Percentiles rank a stretch among this genome's conserved stretches.
Conservation (phyloP, 1,140 invertebrate genomes). For the Aphelenchoides fujianensis region DNA sequence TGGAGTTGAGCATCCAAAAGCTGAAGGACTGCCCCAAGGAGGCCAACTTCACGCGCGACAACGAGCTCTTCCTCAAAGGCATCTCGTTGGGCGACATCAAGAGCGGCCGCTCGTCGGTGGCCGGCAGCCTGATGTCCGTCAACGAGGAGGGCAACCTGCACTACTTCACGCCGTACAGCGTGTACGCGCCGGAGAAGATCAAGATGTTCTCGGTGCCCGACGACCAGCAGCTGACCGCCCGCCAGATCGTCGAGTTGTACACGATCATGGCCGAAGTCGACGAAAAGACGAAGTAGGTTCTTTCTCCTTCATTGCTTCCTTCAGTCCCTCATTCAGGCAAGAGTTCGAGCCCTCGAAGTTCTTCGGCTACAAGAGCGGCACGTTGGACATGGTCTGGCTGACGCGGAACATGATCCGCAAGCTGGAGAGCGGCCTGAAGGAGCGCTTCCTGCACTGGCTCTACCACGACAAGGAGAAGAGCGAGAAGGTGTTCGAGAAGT, state of each 20-base stretch:
- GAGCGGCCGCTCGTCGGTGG: background rate
- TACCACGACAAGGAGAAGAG: slow-evolving; percentile 54
- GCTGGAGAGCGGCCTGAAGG: slow-evolving; percentile 54
- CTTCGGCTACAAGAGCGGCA: slow-evolving; percentile 47
- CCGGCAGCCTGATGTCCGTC: slow-evolving; percentile 11
- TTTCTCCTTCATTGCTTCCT: slow-evolving; percentile 18
- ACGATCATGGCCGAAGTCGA: slow-evolving; percentile 52
- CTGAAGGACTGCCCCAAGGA: slow-evolving; percentile 37
- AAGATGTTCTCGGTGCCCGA: slow-evolving; percentile 61
- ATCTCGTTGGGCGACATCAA: slow-evolving; percentile 4
- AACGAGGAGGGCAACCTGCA: slow-evolving; percentile 26
- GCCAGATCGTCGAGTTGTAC: slow-evolving; percentile 57
- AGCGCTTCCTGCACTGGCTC: slow-evolving; percentile 56
- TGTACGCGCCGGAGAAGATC: slow-evolving; percentile 60
- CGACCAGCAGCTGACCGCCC: slow-evolving; percentile 59
- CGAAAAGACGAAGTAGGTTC: slow-evolving; percentile 41
- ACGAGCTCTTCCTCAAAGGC: slow-evolving; percentile 16
- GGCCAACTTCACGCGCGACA: slow-evolving; percentile 31
- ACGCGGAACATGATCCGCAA: slow-evolving; percentile 42
- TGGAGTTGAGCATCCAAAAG: slow-evolving; percentile 52
- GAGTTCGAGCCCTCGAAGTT: slow-evolving; percentile 57
- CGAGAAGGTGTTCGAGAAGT: slow-evolving; percentile 39
- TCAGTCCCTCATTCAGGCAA: slow-evolving; percentile 35
- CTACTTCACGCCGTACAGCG: slow-evolving; percentile 57
- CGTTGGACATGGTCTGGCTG: slow-evolving; percentile 46